Base-by-base conservation (phyloP, 2,888 invertebrate genomes). In the Noctuana brunneofusca region DNA sequence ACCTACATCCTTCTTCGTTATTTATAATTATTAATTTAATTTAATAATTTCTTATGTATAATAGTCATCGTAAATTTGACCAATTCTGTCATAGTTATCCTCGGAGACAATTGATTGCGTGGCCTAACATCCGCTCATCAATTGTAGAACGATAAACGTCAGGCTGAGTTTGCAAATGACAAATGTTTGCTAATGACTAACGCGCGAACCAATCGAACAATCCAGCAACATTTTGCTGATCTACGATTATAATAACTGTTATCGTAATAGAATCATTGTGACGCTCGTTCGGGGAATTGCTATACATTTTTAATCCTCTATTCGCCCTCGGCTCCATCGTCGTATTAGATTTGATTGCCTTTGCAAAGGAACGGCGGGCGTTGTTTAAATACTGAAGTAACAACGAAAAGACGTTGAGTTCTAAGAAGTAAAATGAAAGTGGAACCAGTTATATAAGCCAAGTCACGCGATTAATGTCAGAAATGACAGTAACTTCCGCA, bases 181-280 rank as follows among this genome's bases (percentile, higher is more conserved):
- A 87, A 87, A 88, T 88, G 86, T 86, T 85, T 85, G 84, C 86
- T 87, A 88, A 88, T 86, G 86, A 85, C 84, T 83, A n/a, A n/a
- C 75, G 72, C 69, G 72, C 78, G 71, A 74, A 80, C 79, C 83
- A 84, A 82, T 80, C 81, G 79, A 84, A 82, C 80, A 80, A 83
- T 84, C 46, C 57, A 20, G 12, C 30, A 57, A 64, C 35, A 58
- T 60, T 65, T 64, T 80, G 70, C 74, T 76, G 80, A 71, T 73
- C 74, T 74, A 72, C 35, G 8, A 49, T 62, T 49, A 11, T 32
- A 22, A 48, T 48, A 35, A 14, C 30, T 48, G 20, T 48, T 32
- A 30, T 41, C 41, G 41, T 49, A 49, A 24, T 49, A 24, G 49
- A 14, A 24, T 49, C 49, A 24, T 49, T 27, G 14, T 27, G 49